Evolutionary conservation across 2,797 vertebrate genomes (phyloP).

Genomic region (Anableps anableps): DNA sequence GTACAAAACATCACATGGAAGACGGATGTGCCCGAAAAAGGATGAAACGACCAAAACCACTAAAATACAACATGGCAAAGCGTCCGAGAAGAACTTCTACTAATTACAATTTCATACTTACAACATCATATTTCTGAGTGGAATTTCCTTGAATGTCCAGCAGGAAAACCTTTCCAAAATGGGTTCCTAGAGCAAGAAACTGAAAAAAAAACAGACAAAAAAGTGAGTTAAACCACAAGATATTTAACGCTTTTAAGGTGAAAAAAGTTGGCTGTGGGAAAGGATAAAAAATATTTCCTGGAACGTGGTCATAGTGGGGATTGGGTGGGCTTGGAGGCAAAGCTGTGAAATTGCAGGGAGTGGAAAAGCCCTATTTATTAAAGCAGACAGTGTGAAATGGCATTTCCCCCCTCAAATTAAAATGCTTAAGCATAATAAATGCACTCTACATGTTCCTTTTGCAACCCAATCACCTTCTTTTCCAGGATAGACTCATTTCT

Average conservation of each 20-base stretch:
- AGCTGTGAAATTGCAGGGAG: constrained; percentile 86
- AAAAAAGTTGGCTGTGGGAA: constrained; percentile 54
- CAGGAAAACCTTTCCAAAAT: constrained; percentile 97
- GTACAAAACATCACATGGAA: too few species aligned
- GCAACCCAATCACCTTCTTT: constrained; percentile 67
- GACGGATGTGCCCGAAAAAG: too few species aligned
- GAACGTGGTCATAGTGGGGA: constrained; percentile 70
- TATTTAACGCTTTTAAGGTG: constrained; percentile 53
- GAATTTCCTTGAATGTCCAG: constrained; percentile 97
- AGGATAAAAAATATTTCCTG: constrained; percentile 84
- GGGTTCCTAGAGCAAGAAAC: constrained; percentile 97
- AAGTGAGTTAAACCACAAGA: constrained; percentile 60
- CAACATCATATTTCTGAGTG: constrained; percentile 97
- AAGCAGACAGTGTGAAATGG: constrained; percentile 89
- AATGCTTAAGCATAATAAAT: constrained; percentile 89
- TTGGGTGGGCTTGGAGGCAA: constrained; percentile 81
- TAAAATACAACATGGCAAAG: neutral
- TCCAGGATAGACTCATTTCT: constrained; percentile 68
- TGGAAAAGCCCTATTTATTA: constrained; percentile 87
- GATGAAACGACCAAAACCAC: neutral
- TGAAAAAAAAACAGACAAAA: constrained; percentile 70
- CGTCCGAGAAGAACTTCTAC: neutral
- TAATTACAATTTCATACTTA: constrained; percentile 82
- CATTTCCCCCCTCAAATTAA: constrained; percentile 80
- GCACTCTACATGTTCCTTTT: constrained; percentile 73